Conservation (phyloP, 2,888 invertebrate genomes). For the Caradrina clavipalpis region DNA sequence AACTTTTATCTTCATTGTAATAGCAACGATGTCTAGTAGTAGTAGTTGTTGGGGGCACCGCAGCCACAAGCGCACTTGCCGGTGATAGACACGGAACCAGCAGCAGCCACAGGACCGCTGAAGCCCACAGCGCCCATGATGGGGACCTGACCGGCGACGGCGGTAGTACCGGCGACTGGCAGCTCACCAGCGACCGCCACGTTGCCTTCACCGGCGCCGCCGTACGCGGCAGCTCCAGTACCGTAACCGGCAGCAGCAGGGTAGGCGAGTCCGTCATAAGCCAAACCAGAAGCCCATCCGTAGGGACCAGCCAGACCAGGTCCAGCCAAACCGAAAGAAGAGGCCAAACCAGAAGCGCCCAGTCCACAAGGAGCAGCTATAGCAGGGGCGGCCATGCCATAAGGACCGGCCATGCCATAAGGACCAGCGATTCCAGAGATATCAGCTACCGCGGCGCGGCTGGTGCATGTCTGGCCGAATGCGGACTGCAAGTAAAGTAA, state of each 20-base stretch:
- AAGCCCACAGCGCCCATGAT: conserved; percentile 45
- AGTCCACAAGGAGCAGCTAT: not conserved
- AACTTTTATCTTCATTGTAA: no score
- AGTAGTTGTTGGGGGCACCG: not conserved
- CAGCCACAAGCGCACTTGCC: conserved; percentile 73
- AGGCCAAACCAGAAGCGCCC: not conserved
- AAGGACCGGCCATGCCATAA: not conserved
- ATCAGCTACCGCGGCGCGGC: not conserved
- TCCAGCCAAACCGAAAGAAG: conserved; percentile 1
- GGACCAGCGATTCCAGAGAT: not conserved
- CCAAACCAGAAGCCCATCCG: conserved; percentile 11
- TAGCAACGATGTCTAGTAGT: not conserved
- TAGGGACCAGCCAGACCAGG: conserved; percentile 10
- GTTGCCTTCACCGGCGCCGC: conserved; percentile 53
- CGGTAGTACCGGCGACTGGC: conserved; percentile 46
- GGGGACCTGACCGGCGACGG: conserved; percentile 54
- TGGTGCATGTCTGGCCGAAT: not conserved
- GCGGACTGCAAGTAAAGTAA: not conserved
- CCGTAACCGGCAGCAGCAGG: conserved; percentile 17
- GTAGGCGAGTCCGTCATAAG: conserved; percentile 1
- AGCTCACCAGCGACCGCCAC: conserved; percentile 50
- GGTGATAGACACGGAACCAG: conserved; percentile 72
- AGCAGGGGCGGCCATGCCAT: not conserved
- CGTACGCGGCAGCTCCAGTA: conserved; percentile 18
- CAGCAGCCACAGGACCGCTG: conserved; percentile 72